Evolutionary conservation across 2,113 vertebrate genomes (phyloP).

Genomic region (Saccopteryx leptura): DNA sequence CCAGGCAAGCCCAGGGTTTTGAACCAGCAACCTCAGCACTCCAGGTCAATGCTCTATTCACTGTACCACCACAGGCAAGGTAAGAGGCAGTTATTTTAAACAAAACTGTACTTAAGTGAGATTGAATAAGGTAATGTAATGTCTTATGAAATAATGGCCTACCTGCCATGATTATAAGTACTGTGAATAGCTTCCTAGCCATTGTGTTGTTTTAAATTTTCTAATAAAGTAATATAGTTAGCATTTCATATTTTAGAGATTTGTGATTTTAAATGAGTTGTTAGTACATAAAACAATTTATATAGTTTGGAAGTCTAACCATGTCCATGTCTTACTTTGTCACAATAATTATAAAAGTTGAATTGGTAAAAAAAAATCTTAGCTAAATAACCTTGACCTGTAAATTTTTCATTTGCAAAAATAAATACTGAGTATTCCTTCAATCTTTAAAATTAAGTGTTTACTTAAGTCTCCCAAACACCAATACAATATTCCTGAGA

Average conservation of each 20-base stretch:
- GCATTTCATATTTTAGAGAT: not conserved
- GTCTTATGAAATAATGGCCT: not conserved
- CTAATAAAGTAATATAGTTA: not conserved
- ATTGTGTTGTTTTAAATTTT: not conserved
- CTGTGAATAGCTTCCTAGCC: not conserved
- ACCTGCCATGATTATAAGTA: not conserved
- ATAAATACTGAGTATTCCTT: not conserved
- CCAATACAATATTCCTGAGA: too few species aligned
- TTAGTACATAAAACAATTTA: not conserved
- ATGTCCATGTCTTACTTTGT: not conserved
- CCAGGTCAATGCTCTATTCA: too few species aligned
- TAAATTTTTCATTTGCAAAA: not conserved
- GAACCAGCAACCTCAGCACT: too few species aligned
- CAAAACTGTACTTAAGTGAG: not conserved
- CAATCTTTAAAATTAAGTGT: not conserved
- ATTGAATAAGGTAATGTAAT: not conserved
- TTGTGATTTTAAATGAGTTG: not conserved
- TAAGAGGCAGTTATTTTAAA: not conserved
- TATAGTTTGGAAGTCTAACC: not conserved
- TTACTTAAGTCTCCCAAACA: not conserved
- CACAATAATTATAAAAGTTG: not conserved
- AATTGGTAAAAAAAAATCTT: not conserved
- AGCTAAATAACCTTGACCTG: not conserved
- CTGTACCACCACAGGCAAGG: too few species aligned
- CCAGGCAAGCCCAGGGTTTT: too few species aligned